phyloP scores from a whole-genome alignment of 1,140 invertebrate genomes.

The Heterodera carotae region DNA sequence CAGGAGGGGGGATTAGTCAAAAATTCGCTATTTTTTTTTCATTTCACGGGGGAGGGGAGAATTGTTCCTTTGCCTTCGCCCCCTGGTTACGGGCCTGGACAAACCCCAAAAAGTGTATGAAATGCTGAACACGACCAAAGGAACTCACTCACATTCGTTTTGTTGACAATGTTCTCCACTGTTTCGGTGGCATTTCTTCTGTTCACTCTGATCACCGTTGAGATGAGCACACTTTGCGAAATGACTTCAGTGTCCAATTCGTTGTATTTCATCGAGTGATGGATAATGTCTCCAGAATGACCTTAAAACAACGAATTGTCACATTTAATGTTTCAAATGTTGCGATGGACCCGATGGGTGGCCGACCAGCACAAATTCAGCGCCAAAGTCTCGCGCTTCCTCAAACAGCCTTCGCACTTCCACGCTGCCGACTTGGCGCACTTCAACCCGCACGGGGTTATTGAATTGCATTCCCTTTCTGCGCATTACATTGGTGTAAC shows the following conservation, averaged over 20 bases:
- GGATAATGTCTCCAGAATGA: neutral
- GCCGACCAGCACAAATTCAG: constrained; percentile 28
- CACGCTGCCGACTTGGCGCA: neutral
- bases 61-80: too few relatives aligned
- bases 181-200: constrained; percentile 32
- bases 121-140: neutral
- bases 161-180: constrained; percentile 51
- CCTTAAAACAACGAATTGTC: neutral
- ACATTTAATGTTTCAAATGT: neutral
- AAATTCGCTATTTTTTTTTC: too few relatives aligned
- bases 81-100: too few relatives aligned
- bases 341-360: constrained; percentile 29
- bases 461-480: neutral
- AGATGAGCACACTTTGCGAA: constrained; percentile 45
- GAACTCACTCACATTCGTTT: constrained; percentile 34
- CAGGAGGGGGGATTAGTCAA: too few relatives aligned
- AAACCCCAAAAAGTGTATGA: constrained; percentile 12
- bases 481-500: neutral
- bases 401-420: constrained; percentile 7
- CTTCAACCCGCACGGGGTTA: neutral
- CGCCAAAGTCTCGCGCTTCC: neutral
- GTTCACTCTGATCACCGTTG: constrained; percentile 27
- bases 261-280: constrained; percentile 42
- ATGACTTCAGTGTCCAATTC: constrained; percentile 35
- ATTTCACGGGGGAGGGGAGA: too few relatives aligned